These are phyloP conservation scores for Argya squamiceps DNA, from an alignment of 2,797 vertebrate genomes.

Conservation along the genomic window DNA sequence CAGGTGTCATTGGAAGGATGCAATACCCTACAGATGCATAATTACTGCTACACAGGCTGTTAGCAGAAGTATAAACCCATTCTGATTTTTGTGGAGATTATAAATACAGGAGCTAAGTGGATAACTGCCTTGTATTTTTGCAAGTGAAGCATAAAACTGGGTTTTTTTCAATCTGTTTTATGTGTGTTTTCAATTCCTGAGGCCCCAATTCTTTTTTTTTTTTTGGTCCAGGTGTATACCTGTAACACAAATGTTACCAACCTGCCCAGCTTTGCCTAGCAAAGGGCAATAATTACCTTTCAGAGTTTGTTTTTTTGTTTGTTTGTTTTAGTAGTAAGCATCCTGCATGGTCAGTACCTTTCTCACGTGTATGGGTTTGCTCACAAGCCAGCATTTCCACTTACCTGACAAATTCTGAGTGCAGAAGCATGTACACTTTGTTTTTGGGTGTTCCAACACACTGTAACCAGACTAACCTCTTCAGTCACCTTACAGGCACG, in stretches of 20 bases:
- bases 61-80: neutral
- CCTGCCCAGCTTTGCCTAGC: neutral
- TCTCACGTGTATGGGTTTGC: neutral
- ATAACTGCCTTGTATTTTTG: neutral
- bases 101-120: neutral
- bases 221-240: neutral
- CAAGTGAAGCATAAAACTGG: neutral
- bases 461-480: neutral
- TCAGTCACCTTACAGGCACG: constrained; percentile 10
- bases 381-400: constrained; percentile 15
- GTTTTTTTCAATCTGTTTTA: neutral
- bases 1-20: neutral
- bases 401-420: neutral
- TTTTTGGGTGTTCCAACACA: neutral
- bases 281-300: neutral
- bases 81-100: neutral
- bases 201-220: neutral
- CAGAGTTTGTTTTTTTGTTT: neutral
- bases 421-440: neutral
- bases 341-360: neutral
- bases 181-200: neutral
- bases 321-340: neutral
- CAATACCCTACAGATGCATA: neutral
- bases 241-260: neutral
- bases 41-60: neutral